Evolutionary conservation across 1,140 invertebrate genomes (phyloP).

Genomic region (Eumeta japonica): DNA sequence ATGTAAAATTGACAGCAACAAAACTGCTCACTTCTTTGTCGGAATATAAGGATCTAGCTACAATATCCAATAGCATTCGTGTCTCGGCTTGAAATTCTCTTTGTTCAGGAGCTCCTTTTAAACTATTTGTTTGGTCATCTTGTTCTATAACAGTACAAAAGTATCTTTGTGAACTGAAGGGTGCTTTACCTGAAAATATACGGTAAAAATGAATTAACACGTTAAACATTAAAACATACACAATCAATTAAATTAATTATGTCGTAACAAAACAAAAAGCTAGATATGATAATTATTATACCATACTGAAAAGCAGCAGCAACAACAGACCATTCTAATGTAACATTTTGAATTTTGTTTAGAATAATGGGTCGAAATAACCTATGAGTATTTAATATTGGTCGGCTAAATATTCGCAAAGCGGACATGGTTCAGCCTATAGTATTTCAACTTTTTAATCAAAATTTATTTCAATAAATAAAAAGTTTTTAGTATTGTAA

Average conservation of each 20-base stretch:
- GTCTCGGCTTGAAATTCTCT: conserved; percentile 97
- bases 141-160: conserved; percentile 33
- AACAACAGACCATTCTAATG: no score
- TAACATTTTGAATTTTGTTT: no score
- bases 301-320: no score
- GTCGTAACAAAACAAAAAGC: neutral
- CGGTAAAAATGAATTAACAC: no score
- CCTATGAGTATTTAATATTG: conserved; percentile 19
- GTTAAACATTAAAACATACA: no score
- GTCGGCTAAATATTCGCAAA: conserved; percentile 19
- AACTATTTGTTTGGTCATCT: conserved; percentile 51
- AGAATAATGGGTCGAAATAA: no score
- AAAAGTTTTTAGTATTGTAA: no score
- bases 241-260: neutral
- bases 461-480: no score
- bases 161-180: conserved; percentile 7
- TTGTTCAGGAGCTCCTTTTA: conserved; percentile 59
- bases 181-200: no score
- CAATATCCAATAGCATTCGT: conserved; percentile 91
- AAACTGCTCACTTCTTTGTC: conserved; percentile 99
- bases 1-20: no score
- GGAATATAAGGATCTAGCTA: conserved; percentile 94
- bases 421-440: conserved; percentile 37
- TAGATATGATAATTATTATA: no score
- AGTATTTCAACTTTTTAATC: no score